A percentile compares a stretch with the other conserved stretches of the same genome.
Conservation (phyloP, 2,113 vertebrate genomes). For the Otolemur garnettii region DNA sequence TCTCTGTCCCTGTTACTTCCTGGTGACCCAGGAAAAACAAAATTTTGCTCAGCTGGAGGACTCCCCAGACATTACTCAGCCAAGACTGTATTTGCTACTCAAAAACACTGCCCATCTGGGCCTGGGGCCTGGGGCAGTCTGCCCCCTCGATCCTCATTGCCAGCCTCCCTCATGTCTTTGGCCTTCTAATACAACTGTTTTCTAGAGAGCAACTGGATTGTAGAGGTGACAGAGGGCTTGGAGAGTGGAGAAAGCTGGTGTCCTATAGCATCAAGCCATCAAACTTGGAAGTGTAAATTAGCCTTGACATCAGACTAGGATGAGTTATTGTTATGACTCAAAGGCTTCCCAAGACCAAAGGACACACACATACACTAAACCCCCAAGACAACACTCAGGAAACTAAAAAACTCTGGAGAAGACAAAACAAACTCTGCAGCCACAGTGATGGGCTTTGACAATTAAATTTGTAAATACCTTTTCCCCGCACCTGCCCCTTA, state of each 20-base stretch:
- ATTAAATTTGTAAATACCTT: background rate
- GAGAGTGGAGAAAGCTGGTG: background rate
- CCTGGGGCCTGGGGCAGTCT: background rate
- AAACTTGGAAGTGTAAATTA: conserved; percentile 31
- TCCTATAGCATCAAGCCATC: conserved; percentile 26
- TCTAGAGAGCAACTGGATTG: background rate
- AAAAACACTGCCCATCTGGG: background rate
- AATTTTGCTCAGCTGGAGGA: background rate
- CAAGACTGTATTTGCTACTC: background rate
- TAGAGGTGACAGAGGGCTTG: background rate
- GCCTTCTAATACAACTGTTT: background rate
- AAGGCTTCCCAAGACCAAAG: conserved; percentile 54
- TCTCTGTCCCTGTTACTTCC: background rate
- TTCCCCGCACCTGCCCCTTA: background rate
- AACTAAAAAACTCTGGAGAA: conserved; percentile 6
- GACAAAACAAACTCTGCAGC: background rate
- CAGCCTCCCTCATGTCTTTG: background rate
- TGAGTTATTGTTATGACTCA: conserved; percentile 71
- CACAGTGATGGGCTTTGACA: background rate
- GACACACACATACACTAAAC: background rate
- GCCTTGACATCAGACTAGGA: conserved; percentile 57
- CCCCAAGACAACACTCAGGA: background rate
- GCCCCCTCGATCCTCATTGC: background rate
- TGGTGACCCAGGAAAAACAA: background rate
- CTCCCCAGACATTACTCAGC: background rate